Percentiles rank a stretch among this genome's conserved stretches.
Conservation (phyloP, 1,140 invertebrate genomes). For the Heliconius eleuchia region DNA sequence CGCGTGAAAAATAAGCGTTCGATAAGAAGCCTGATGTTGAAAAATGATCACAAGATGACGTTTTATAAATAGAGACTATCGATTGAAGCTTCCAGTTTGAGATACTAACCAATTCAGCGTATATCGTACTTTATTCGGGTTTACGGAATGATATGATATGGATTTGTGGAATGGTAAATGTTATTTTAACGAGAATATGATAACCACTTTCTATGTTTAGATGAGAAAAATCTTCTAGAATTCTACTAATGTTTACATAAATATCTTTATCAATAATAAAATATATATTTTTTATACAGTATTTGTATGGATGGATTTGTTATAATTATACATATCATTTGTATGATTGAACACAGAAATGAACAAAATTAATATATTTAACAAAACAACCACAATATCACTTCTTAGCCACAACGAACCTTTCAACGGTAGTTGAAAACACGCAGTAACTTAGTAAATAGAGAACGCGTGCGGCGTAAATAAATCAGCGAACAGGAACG, state of each 20-base stretch:
- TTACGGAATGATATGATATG: not conserved
- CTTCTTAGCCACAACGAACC: conserved; percentile 69
- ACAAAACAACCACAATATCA: conserved; percentile 50
- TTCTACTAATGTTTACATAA: not conserved
- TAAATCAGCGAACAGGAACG: conserved; percentile 37
- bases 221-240: not conserved
- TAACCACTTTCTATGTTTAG: not conserved
- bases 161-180: conserved; percentile 6
- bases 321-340: not conserved
- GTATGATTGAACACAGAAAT: not conserved
- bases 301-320: not conserved
- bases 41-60: conserved; percentile 40
- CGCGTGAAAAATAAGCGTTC: conserved; percentile 41
- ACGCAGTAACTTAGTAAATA: conserved; percentile 56
- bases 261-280: not conserved
- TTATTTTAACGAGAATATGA: conserved; percentile 4
- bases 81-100: conserved; percentile 30
- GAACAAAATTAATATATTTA: not conserved
- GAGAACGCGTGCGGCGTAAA: conserved; percentile 48
- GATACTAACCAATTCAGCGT: conserved; percentile 20
- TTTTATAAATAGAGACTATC: conserved; percentile 36
- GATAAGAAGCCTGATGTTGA: conserved; percentile 39
- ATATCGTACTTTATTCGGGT: not conserved
- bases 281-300: not conserved
- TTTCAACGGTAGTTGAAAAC: conserved; percentile 45